A percentile compares a stretch with the other conserved stretches of the same genome.
Conservation (phyloP, 2,888 invertebrate species). For the Drosophila fungiperda region DNA sequence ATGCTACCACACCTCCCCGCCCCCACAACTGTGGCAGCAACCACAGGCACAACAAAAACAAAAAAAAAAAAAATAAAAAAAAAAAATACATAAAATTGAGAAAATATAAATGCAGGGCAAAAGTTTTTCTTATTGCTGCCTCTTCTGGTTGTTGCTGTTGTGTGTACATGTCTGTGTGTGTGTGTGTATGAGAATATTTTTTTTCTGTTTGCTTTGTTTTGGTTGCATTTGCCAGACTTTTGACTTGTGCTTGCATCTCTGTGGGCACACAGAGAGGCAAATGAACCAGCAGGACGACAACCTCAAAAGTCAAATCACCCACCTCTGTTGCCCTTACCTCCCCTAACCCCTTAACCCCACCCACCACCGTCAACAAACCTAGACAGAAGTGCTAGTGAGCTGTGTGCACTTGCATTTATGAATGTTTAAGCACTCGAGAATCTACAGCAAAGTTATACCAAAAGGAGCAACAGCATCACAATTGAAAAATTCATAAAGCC, state of each 20-base stretch:
- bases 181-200: constrained; percentile 20
- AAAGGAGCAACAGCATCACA: constrained; percentile 55
- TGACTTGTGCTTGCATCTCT: constrained; percentile 63
- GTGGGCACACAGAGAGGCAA: constrained; percentile 39
- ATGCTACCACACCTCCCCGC: neutral
- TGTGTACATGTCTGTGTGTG: neutral
- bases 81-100: constrained; percentile 27
- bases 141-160: constrained; percentile 10
- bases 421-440: constrained; percentile 72
- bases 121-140: constrained; percentile 53
- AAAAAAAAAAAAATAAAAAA: neutral
- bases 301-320: constrained; percentile 53
- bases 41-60: constrained; percentile 32
- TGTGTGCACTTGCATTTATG: constrained; percentile 75
- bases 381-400: constrained; percentile 56
- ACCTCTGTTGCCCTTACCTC: neutral
- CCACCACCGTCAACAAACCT: neutral
- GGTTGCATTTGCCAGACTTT: constrained; percentile 67
- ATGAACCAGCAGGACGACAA: constrained; percentile 71
- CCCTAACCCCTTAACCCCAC: neutral
- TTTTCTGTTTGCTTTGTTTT: constrained; percentile 61
- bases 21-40: constrained; percentile 1
- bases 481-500: constrained; percentile 76
- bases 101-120: constrained; percentile 36
- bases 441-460: constrained; percentile 45